Conservation (phyloP, 30 jellyfish, hydroid and myxozoan genomes). For the Pelagia noctiluca region DNA sequence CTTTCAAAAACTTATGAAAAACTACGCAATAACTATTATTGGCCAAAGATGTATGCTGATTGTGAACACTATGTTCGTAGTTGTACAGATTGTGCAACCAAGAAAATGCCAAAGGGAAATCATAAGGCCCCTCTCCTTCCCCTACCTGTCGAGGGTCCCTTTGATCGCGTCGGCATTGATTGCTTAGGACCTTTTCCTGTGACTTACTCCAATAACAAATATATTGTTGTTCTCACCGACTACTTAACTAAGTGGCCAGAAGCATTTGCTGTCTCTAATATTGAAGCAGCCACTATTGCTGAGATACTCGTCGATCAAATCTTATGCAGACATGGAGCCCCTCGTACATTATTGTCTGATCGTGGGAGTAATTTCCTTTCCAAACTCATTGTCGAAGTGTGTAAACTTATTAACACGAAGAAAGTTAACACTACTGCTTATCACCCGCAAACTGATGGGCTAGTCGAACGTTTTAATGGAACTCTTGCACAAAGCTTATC, state of each 20-base stretch:
- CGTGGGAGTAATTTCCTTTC: conserved; percentile 49
- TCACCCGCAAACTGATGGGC: too few species aligned
- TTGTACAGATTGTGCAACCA: conserved; percentile 54
- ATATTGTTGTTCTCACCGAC: conserved; percentile 59
- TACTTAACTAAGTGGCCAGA: conserved; percentile 62
- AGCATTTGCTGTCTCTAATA: conserved; percentile 37
- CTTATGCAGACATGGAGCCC: conserved; percentile 65
- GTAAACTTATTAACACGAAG: conserved; percentile 38
- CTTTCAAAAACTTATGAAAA: conserved; percentile 52
- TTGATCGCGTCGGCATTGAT: conserved; percentile 66
- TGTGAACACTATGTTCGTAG: conserved; percentile 32
- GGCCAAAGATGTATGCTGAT: conserved; percentile 51
- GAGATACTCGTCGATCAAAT: conserved; percentile 52
- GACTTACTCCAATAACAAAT: conserved; percentile 32
- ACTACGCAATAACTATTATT: conserved; percentile 39
- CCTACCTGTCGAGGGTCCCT: conserved; percentile 64
- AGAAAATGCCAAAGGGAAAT: conserved; percentile 44
- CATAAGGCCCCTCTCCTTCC: conserved; percentile 35
- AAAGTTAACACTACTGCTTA: conserved; percentile 63
- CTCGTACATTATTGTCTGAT: conserved; percentile 53
- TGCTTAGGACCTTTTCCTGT: conserved; percentile 62
- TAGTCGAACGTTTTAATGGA: too few species aligned
- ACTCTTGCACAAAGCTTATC: conserved; percentile 28
- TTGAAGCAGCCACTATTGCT: conserved; percentile 47
- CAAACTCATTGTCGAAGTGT: conserved; percentile 22